Conservation (phyloP, 2,797 vertebrate species). For the Acanthopagrus latus region DNA sequence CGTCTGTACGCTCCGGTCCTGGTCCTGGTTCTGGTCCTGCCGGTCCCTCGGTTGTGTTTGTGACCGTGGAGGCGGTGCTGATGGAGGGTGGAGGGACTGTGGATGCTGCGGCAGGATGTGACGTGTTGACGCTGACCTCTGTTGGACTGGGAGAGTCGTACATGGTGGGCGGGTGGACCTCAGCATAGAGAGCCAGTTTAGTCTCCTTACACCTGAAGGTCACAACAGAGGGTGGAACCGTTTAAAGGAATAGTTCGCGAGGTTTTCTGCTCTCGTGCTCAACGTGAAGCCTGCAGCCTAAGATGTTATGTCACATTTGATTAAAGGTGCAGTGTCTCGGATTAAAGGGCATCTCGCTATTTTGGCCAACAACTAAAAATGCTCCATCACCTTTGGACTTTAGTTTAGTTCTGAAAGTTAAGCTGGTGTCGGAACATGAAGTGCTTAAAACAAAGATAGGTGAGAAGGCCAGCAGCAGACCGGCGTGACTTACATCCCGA, state of each 20-base stretch:
- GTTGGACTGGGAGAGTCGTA: constrained; percentile 72
- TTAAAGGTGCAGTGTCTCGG: no score
- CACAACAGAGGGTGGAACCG: constrained; percentile 1
- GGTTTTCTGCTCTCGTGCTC: neutral
- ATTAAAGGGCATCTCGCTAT: no score
- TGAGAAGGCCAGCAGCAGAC: no score
- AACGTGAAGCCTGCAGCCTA: no score
- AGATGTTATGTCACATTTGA: no score
- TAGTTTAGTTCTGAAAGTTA: no score
- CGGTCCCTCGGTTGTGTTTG: neutral
- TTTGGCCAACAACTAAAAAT: no score
- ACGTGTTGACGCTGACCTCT: constrained; percentile 9
- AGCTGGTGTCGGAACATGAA: no score
- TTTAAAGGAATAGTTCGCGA: neutral
- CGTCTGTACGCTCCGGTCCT: neutral
- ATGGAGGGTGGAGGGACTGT: neutral
- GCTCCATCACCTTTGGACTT: no score
- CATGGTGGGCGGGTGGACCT: constrained; percentile 79
- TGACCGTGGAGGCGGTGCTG: neutral
- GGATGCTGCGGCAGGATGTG: neutral
- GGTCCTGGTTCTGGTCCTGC: neutral
- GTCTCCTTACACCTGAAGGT: constrained; percentile 85
- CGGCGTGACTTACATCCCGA: constrained; percentile 86
- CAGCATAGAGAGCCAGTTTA: constrained; percentile 82
- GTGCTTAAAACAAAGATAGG: no score